phyloP scores from a whole-genome alignment of 2,888 invertebrate genomes.

The Cataglyphis rosenhaueri region DNA sequence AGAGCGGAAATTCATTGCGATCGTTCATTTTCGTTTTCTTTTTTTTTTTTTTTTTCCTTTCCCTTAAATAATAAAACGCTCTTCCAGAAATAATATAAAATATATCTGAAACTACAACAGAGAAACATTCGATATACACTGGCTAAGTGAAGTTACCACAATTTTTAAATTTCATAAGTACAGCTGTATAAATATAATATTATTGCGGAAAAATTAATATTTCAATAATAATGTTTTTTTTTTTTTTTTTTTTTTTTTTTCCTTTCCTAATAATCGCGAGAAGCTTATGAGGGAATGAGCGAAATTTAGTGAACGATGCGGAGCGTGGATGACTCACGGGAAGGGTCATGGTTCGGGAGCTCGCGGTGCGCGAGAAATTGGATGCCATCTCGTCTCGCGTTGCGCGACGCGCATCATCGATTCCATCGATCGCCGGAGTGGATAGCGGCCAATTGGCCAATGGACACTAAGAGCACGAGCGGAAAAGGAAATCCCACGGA shows the following conservation, averaged over 20 bases:
- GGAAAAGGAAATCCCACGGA: slow-evolving; percentile 56
- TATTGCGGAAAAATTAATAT: not conserved
- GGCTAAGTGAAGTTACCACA: not conserved
- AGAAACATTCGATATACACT: not conserved
- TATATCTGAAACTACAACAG: not conserved
- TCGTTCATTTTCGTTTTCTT: not conserved
- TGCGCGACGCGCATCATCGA: slow-evolving; percentile 61
- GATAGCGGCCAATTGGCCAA: slow-evolving; percentile 60
- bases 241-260: slow-evolving; percentile 10
- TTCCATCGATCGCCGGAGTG: slow-evolving; percentile 65
- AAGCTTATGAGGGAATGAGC: slow-evolving; percentile 5
- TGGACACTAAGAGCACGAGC: slow-evolving; percentile 64
- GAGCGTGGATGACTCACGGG: not conserved
- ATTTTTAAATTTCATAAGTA: not conserved
- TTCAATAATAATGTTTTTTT: not conserved
- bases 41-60: not conserved
- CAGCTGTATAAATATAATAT: not conserved
- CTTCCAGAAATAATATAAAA: not conserved
- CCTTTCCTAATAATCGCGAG: not conserved
- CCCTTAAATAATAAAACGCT: not conserved
- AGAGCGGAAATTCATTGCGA: slow-evolving; percentile 9
- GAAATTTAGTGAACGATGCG: slow-evolving; percentile 52
- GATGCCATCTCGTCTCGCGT: slow-evolving; percentile 58
- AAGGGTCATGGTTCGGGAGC: slow-evolving; percentile 38
- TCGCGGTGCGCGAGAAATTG: slow-evolving; percentile 55